phyloP scores from a whole-genome alignment of 1,140 invertebrate species.

The Liolophura sinensis region DNA sequence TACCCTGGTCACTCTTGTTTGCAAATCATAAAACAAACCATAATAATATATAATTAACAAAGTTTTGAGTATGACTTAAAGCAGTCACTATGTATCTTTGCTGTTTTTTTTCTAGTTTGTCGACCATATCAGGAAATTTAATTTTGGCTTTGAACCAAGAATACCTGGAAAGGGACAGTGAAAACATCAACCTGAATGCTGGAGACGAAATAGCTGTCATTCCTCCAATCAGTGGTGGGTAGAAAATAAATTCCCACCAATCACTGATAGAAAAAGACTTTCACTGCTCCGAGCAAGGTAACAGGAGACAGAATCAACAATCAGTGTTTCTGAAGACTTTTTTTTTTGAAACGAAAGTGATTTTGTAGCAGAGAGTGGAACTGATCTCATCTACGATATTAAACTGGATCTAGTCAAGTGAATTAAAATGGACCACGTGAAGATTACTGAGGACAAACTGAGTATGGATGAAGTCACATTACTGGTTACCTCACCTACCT shows the following conservation, averaged over 20 bases:
- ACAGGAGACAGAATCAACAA: too few species aligned
- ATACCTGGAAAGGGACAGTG: slow-evolving; percentile 64
- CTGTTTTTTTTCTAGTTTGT: slow-evolving; percentile 58
- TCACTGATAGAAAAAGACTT: too few species aligned
- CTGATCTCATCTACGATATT: too few species aligned
- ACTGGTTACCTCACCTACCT: slow-evolving; percentile 71
- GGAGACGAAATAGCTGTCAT: slow-evolving; percentile 82
- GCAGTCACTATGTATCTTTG: too few species aligned
- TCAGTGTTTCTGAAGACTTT: too few species aligned
- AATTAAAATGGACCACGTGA: slow-evolving; percentile 63
- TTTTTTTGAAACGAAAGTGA: too few species aligned
- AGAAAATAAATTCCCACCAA: slow-evolving; percentile 1
- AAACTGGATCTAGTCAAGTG: background rate
- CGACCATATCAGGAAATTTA: slow-evolving; percentile 70
- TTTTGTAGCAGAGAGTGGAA: too few species aligned
- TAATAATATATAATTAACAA: slow-evolving; percentile 1
- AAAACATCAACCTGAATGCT: slow-evolving; percentile 64
- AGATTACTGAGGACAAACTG: slow-evolving; percentile 71
- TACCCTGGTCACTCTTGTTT: too few species aligned
- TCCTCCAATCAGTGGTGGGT: slow-evolving; percentile 84
- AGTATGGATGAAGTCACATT: slow-evolving; percentile 71
- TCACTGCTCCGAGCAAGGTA: too few species aligned
- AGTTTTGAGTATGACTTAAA: too few species aligned
- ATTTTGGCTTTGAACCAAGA: slow-evolving; percentile 82
- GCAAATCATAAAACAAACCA: background rate